A percentile compares a stretch with the other conserved stretches of the same genome.
phyloP scores from a whole-genome alignment of 2,888 invertebrate genomes.

The Masnerella sp. region DNA sequence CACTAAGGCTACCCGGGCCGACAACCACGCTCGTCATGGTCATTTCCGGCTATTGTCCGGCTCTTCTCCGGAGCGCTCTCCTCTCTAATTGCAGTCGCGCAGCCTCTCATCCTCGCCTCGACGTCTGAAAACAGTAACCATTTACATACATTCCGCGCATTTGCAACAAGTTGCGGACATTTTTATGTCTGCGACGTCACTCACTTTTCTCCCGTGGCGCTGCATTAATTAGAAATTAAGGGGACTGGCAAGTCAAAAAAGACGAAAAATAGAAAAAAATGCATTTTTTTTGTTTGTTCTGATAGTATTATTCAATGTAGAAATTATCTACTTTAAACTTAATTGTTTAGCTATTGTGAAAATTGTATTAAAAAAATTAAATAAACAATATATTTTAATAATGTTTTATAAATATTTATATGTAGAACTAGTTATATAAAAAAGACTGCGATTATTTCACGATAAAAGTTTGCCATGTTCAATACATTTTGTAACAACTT shows the following conservation, averaged over 20 bases:
- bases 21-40: constrained; percentile 77
- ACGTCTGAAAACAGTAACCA: constrained; percentile 50
- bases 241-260: too few relatives aligned
- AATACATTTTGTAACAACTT: too few relatives aligned
- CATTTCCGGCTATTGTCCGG: constrained; percentile 71
- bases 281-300: too few relatives aligned
- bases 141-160: background rate
- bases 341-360: background rate
- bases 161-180: background rate
- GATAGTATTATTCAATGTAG: too few relatives aligned
- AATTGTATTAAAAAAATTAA: too few relatives aligned
- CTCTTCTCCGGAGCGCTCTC: constrained; percentile 65
- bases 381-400: too few relatives aligned
- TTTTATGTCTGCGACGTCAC: constrained; percentile 5
- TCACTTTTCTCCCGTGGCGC: constrained; percentile 6
- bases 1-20: constrained; percentile 76
- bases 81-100: constrained; percentile 64
- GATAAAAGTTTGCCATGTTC: too few relatives aligned
- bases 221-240: constrained; percentile 44
- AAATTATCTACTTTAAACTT: too few relatives aligned
- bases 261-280: too few relatives aligned
- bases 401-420: too few relatives aligned
- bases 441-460: too few relatives aligned
- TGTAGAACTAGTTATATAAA: too few relatives aligned
- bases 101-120: constrained; percentile 68